Conservation (phyloP, 2,113 vertebrate genomes). For the Gopherus evgoodei region DNA sequence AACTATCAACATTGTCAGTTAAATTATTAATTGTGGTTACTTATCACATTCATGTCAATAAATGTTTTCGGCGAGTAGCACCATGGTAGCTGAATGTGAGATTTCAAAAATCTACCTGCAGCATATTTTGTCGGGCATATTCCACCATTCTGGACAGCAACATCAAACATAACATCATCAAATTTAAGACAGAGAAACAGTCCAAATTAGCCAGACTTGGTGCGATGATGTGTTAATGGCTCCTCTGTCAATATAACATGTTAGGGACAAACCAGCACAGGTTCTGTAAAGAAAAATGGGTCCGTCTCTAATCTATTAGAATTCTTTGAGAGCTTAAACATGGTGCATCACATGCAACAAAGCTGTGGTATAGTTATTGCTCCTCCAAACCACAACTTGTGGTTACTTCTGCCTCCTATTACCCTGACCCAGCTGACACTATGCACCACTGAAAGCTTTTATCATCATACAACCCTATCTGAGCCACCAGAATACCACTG, state of each 20-base stretch:
- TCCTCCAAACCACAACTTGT: slow-evolving; percentile 31
- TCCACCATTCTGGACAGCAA: neutral
- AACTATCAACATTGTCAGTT: neutral
- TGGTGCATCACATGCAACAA: neutral
- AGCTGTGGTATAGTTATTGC: neutral
- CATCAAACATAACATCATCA: rapidly evolving
- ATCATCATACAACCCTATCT: slow-evolving; percentile 26
- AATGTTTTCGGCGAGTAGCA: neutral
- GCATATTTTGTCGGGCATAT: neutral
- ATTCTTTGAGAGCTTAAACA: slow-evolving; percentile 22
- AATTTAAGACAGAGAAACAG: neutral
- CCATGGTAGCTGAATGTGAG: neutral
- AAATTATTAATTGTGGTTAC: neutral
- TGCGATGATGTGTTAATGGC: rapidly evolving
- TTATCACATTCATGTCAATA: neutral
- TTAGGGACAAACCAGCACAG: neutral
- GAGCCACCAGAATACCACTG: slow-evolving; percentile 27
- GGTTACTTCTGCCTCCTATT: neutral
- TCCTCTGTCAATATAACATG: neutral
- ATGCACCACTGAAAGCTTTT: neutral
- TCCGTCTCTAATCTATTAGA: neutral
- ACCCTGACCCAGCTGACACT: slow-evolving; percentile 47
- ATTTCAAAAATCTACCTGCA: neutral
- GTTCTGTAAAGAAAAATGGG: neutral
- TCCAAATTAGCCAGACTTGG: rapidly evolving